A percentile compares a stretch with the other conserved stretches of the same genome.
phyloP scores from a whole-genome alignment of 2,797 vertebrate genomes.

The Botia almorhae region DNA sequence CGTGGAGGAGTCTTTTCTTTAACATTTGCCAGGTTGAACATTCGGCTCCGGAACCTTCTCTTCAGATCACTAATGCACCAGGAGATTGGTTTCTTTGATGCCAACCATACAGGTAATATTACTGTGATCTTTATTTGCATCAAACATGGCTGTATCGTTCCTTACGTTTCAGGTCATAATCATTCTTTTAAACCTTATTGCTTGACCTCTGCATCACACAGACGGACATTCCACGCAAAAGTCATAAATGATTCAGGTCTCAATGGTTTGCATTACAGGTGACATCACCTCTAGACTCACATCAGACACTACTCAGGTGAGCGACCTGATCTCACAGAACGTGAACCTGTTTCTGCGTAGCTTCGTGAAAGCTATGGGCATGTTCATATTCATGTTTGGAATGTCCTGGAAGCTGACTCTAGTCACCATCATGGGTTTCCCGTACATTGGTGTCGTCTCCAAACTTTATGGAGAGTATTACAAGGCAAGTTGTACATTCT shows the following conservation, averaged over 20 bases:
- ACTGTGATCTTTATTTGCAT: neutral
- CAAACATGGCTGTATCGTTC: neutral
- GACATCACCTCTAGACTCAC: conserved; percentile 94
- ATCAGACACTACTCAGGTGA: conserved; percentile 94
- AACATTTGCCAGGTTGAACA: conserved; percentile 89
- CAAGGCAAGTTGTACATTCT: conserved; percentile 78
- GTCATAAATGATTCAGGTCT: conserved; percentile 36
- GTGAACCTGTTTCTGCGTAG: conserved; percentile 91
- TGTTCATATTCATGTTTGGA: conserved; percentile 91
- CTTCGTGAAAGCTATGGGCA: conserved; percentile 83
- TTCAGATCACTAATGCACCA: conserved; percentile 91
- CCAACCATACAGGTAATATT: conserved; percentile 90
- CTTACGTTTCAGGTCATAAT: neutral
- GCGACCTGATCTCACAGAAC: conserved; percentile 93
- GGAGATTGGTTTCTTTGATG: conserved; percentile 94
- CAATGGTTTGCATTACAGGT: conserved; percentile 73
- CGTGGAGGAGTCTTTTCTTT: conserved; percentile 92
- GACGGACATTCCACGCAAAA: neutral
- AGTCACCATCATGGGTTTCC: conserved; percentile 93
- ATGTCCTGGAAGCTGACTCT: conserved; percentile 94
- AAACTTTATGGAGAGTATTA: conserved; percentile 92
- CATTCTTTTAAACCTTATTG: neutral
- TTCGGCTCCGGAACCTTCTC: conserved; percentile 90
- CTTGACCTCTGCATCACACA: neutral
- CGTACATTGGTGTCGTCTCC: conserved; percentile 89